Percentiles rank a stretch among this genome's conserved stretches.
Conservation (phyloP, 2,888 invertebrate species). For the Pandemis cinnamomeana region DNA sequence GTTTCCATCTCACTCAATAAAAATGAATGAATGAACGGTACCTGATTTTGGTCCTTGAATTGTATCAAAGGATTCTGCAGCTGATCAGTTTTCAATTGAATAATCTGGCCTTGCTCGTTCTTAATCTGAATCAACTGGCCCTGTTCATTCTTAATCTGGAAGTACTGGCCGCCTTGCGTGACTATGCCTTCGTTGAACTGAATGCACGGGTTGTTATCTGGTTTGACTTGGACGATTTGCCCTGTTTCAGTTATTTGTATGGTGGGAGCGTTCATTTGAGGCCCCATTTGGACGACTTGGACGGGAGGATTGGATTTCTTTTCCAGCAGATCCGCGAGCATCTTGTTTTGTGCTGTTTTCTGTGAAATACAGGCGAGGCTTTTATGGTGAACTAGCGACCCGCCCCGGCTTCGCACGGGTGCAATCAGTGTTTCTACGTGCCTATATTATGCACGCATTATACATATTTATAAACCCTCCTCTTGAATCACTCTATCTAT, state of each 20-base stretch:
- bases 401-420: too few relatives aligned
- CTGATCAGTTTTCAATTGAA: constrained; percentile 75
- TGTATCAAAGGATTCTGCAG: constrained; percentile 64
- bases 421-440: too few relatives aligned
- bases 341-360: constrained; percentile 86
- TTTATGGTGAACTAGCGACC: too few relatives aligned
- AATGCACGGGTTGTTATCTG: constrained; percentile 65
- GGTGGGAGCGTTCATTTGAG: constrained; percentile 75
- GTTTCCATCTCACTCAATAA: too few relatives aligned
- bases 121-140: constrained; percentile 77
- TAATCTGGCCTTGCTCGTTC: constrained; percentile 78
- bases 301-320: constrained; percentile 87
- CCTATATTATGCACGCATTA: too few relatives aligned
- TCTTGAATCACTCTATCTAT: too few relatives aligned
- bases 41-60: constrained; percentile 51
- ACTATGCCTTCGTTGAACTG: constrained; percentile 64
- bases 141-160: constrained; percentile 78
- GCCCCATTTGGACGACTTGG: constrained; percentile 78
- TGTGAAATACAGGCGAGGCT: constrained; percentile 46
- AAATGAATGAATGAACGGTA: neutral
- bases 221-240: constrained; percentile 78
- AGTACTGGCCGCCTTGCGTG: constrained; percentile 65
- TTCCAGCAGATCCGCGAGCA: constrained; percentile 93
- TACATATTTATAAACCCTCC: too few relatives aligned
- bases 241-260: constrained; percentile 80